Evolutionary conservation across 2,113 vertebrate genomes (phyloP).

Genomic region (Capreolus pygargus): DNA sequence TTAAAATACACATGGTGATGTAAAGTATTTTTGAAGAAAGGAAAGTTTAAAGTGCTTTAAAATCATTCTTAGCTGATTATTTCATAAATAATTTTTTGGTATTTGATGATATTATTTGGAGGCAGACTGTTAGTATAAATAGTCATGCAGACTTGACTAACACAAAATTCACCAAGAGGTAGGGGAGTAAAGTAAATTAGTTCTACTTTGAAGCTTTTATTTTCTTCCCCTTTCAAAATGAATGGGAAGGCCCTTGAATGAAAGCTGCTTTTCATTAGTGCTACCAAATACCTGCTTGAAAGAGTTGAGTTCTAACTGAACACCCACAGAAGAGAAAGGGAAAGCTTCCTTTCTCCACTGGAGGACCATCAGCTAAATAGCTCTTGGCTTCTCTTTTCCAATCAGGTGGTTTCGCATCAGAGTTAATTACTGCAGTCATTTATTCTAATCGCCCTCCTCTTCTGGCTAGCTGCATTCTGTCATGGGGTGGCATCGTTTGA

Average conservation of each 20-base stretch:
- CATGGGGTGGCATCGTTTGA: conserved; percentile 81
- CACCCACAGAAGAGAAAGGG: conserved; percentile 74
- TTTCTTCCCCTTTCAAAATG: conserved; percentile 76
- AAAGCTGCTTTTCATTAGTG: conserved; percentile 87
- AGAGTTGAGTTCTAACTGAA: conserved; percentile 75
- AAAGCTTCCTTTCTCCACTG: conserved; percentile 77
- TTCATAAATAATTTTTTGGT: not conserved
- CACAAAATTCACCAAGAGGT: conserved; percentile 74
- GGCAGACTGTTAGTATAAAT: conserved; percentile 36
- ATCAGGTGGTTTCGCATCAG: conserved; percentile 86
- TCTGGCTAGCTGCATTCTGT: conserved; percentile 78
- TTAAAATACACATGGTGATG: not conserved
- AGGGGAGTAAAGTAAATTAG: conserved; percentile 84
- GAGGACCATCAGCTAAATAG: conserved; percentile 81
- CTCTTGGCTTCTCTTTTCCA: conserved; percentile 83
- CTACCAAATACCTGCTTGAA: conserved; percentile 82
- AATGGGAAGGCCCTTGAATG: conserved; percentile 81
- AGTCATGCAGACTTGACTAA: conserved; percentile 46
- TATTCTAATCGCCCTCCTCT: conserved; percentile 86
- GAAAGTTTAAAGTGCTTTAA: not conserved
- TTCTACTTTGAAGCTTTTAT: conserved; percentile 87
- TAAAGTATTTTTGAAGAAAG: conserved; percentile 4
- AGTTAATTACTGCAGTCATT: conserved; percentile 89
- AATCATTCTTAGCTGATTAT: conserved; percentile 11
- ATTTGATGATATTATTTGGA: conserved; percentile 50